Evolutionary conservation across 2,888 invertebrate species (phyloP), one percentile per base, ranked within the genome.

Genomic region (Petrophora chlorosata): DNA sequence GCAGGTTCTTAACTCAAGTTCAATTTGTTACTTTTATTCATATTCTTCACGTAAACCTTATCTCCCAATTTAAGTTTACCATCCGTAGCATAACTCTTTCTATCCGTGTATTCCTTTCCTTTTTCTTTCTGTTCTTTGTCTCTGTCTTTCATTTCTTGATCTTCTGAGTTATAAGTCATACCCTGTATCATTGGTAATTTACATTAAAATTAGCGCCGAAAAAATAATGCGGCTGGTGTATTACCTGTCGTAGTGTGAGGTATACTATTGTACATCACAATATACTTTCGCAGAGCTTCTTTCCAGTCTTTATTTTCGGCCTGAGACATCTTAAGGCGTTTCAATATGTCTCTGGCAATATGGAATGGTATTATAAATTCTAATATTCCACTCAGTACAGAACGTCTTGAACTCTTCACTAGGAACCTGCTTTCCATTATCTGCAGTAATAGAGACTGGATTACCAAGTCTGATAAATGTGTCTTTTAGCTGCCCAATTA

Each of bases 211-310:
- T 30, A 5, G 4, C 64, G 32, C 4, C 9, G 12, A 8, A 52
- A 63, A 13, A 67, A 62, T 0, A 65, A 15, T 19, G 64, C 68
- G 0, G 61, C 15, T 2, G 65, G 63, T 1, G 65, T 35, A 23
- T 61, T 63, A 8, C 63, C 68, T 3, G 65, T 66, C 0, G 35
- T 26, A 1, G 50, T 14, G 29, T 67, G 61, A 0, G 65, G 62
- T 4, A 60, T 67, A 1, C 46, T 34, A 19, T 71, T 67, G 28
- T 71, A 69, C 66, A 71, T 65, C 10, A 50, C 45, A 0, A 68
- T 9, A 13, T 66, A 66, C 0, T 62, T 48, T 0, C 5, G 28
- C 0, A 74, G 23, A 5, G 40, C 30, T 23, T 67, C 64, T 28
- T 50, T 39, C 30, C 42, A 10, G 16, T 63, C 43, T 17, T 23